phyloP scores from a whole-genome alignment of 2,888 invertebrate genomes.

The Xanthorhoe designata region DNA sequence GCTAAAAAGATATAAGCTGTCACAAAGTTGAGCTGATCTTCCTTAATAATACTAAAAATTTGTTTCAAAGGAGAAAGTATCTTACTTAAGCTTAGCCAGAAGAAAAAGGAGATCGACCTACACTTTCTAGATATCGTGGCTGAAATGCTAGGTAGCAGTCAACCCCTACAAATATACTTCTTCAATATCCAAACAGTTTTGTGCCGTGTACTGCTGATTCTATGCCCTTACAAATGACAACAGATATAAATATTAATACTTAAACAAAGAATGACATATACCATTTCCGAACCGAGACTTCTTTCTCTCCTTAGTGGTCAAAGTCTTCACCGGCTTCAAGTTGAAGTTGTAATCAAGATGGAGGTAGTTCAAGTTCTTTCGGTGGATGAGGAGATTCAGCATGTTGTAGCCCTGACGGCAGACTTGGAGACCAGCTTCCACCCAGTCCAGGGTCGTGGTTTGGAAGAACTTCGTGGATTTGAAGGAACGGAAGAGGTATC shows the following conservation, averaged over 20 bases:
- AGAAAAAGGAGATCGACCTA: too few relatives aligned
- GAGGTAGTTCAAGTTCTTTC: conserved; percentile 99
- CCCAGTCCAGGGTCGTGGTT: conserved; percentile 99
- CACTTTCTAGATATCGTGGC: too few relatives aligned
- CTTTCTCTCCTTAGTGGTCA: conserved; percentile 99
- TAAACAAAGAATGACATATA: conserved; percentile 62
- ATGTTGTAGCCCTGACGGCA: conserved; percentile 99
- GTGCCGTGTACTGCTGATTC: too few relatives aligned
- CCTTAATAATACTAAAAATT: too few relatives aligned
- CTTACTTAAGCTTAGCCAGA: too few relatives aligned
- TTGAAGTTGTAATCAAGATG: conserved; percentile 99
- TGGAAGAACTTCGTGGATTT: conserved; percentile 99
- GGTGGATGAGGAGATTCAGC: conserved; percentile 99
- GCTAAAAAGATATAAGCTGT: too few relatives aligned
- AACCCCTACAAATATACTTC: too few relatives aligned
- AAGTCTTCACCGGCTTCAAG: conserved; percentile 99
- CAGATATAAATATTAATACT: too few relatives aligned
- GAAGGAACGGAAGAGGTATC: conserved; percentile 98
- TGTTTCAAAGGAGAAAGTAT: too few relatives aligned
- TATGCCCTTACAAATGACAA: too few relatives aligned
- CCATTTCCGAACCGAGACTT: conserved; percentile 98
- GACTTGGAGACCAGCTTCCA: conserved; percentile 99
- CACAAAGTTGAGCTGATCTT: too few relatives aligned
- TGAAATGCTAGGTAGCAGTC: too few relatives aligned
- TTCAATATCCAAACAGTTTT: not conserved